Conservation (phyloP, 2,888 invertebrate genomes). For the Yponomeuta sedellus region DNA sequence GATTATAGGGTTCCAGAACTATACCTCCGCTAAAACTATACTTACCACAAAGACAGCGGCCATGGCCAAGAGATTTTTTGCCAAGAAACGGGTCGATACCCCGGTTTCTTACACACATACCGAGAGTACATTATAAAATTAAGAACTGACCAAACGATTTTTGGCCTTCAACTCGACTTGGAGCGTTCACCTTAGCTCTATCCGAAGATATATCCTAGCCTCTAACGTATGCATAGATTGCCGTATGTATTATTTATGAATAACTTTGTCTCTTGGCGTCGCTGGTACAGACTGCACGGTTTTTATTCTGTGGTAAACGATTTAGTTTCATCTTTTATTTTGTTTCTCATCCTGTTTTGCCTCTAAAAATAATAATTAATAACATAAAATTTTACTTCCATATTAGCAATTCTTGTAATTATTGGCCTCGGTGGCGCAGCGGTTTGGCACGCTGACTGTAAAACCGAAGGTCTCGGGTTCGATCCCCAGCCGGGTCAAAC, state of each 20-base stretch:
- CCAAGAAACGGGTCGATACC: constrained; percentile 14
- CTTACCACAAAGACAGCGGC: background rate
- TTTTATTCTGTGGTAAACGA: no score
- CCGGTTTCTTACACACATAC: constrained; percentile 12
- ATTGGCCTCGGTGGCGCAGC: no score
- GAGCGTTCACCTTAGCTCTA: constrained; percentile 58
- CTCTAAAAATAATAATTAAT: no score
- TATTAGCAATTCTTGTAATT: no score
- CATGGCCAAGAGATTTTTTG: constrained; percentile 13
- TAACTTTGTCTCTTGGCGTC: background rate
- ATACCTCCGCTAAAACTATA: background rate
- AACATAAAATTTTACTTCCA: no score
- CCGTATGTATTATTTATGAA: background rate
- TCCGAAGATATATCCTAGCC: constrained; percentile 39
- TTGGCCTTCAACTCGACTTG: constrained; percentile 64
- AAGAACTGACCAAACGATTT: constrained; percentile 53
- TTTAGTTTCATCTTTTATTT: no score
- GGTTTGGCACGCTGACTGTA: no score
- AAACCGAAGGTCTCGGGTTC: no score
- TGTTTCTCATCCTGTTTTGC: no score
- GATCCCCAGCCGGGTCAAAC: no score
- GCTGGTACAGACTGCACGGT: no score
- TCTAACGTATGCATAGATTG: constrained; percentile 6
- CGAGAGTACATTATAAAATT: constrained; percentile 9
- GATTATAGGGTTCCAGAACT: no score